A percentile compares a stretch with the other conserved stretches of the same genome.
phyloP scores from a whole-genome alignment of 2,888 invertebrate genomes.

The Xanthia togata region DNA sequence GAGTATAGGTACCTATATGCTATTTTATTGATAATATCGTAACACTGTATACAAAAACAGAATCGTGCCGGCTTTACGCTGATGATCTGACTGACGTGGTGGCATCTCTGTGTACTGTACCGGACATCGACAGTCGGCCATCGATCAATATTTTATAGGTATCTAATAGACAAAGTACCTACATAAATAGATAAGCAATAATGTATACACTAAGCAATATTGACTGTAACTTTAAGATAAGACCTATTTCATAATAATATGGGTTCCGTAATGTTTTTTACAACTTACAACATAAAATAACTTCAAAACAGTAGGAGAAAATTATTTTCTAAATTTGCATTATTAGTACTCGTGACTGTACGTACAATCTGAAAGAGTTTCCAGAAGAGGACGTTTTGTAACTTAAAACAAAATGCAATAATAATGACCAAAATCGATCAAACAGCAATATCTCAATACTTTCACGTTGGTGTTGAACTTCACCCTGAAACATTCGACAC shows the following conservation, averaged over 20 bases:
- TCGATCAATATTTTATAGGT: too few relatives aligned
- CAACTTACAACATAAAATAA: not conserved
- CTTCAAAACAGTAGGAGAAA: not conserved
- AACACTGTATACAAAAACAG: not conserved
- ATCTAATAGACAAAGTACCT: not conserved
- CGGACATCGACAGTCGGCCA: too few relatives aligned
- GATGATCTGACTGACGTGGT: not conserved
- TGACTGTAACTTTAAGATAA: not conserved
- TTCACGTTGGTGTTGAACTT: constrained; percentile 6
- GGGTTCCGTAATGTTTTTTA: not conserved
- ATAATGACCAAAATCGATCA: not conserved
- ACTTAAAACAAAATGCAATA: not conserved
- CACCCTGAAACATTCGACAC: not conserved
- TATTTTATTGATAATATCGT: not conserved
- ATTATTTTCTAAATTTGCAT: not conserved
- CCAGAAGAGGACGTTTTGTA: not conserved
- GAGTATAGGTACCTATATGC: not conserved
- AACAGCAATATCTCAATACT: not conserved
- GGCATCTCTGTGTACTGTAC: not conserved
- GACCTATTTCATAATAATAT: not conserved
- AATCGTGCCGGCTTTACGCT: not conserved
- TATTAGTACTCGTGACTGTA: not conserved
- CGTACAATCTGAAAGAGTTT: not conserved
- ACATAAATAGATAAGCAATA: not conserved
- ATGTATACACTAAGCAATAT: not conserved